These are phyloP conservation scores for Rapana venosa DNA, from an alignment of 2,888 invertebrate species.

Conservation along the genomic window DNA sequence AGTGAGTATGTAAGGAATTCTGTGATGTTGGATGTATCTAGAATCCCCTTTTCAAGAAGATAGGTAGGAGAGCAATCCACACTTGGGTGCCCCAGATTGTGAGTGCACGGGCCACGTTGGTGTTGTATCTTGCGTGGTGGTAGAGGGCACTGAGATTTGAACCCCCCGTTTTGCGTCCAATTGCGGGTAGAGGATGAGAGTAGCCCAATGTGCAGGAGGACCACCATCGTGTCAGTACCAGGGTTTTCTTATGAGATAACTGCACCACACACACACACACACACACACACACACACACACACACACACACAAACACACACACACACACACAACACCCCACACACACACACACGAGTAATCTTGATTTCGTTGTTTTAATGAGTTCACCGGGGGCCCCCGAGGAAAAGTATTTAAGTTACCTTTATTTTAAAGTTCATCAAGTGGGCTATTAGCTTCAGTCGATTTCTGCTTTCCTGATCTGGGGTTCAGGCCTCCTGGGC, in stretches of 20 bases:
- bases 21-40: slow-evolving; percentile 8
- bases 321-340: background rate
- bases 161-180: slow-evolving; percentile 35
- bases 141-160: slow-evolving; percentile 36
- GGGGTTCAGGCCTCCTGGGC: no score
- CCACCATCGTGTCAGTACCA: background rate
- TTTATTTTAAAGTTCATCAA: no score
- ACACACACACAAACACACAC: background rate
- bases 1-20: background rate
- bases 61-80: slow-evolving; percentile 30
- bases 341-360: background rate
- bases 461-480: no score
- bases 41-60: background rate
- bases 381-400: no score
- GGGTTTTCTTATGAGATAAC: background rate
- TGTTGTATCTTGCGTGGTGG: slow-evolving; percentile 44
- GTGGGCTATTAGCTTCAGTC: no score
- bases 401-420: no score
- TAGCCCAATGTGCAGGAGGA: background rate
- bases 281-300: background rate
- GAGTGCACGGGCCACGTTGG: slow-evolving; percentile 26
- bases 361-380: no score
- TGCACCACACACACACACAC: background rate
- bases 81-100: slow-evolving; percentile 31
- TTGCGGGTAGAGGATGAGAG: background rate